Evolutionary conservation across 2,888 invertebrate species (phyloP), one percentile per base, ranked within the genome.

Genomic region (Mythimna ferrago): DNA sequence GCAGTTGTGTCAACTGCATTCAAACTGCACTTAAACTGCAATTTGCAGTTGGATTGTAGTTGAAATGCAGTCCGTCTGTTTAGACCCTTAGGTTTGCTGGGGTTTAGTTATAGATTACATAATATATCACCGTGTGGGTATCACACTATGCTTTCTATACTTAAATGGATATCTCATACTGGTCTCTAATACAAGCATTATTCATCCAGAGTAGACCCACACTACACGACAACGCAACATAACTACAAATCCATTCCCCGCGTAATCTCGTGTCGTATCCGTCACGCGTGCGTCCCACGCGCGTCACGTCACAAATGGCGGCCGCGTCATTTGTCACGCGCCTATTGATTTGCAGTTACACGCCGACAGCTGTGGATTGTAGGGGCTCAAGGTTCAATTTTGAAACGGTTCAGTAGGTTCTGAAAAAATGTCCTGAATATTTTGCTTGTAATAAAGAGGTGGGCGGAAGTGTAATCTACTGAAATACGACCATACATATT

Each of bases 251-350:
- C 78, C 69, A 66, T 73, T 67, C n/a, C 11, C 53, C 58, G n/a
- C 48, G 80, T 82, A 82, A 83, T 77, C 68, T 81, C 64, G 81
- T 73, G 82, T 82, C 78, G 76, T 74, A 82, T 84, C 81, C 81
- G 82, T 84, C 87, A 86, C 77, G 70, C 65, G 38, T 54, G 62
- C 66, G 63, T 69, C 72, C 78, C 68, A 66, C 32, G 75, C 70
- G 32, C 80, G 85, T 83, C 85, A 80, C 84, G 86, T 87, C 87
- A 90, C 86, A 87, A 86, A 86, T 86, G 85, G 84, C 83, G 78
- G 82, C 85, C 81, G 78, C 78, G 84, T 91, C 90, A 89, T 92
- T 92, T 91, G 91, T 92, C 91, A 92, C 88, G 78, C 81, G 74
- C 62, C 89, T 89, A 91, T 91, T 91, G 92, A 91, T 92, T 90